A percentile compares a stretch with the other conserved stretches of the same genome.
phyloP scores from a whole-genome alignment of 2,888 invertebrate species.

The Polydrusus cervinus region DNA sequence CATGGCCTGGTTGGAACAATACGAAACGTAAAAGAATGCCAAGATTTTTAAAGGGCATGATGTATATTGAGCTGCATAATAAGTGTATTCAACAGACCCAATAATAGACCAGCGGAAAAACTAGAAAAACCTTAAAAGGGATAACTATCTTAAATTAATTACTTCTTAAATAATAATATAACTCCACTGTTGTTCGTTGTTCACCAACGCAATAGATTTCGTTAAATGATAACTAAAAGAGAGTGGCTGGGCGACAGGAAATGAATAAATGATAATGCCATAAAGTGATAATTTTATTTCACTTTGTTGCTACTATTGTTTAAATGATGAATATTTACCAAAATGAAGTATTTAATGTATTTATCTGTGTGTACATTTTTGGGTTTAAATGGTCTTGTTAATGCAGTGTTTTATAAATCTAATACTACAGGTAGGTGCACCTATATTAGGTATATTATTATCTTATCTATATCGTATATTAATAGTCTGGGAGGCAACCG shows the following conservation, averaged over 20 bases:
- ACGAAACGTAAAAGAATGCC: not conserved
- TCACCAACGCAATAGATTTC: not conserved
- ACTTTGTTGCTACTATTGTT: not conserved
- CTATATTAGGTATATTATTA: too few species aligned
- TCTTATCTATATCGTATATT: too few species aligned
- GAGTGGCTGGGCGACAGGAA: not conserved
- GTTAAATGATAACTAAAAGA: not conserved
- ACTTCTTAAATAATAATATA: too few species aligned
- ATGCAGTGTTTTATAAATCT: conserved; percentile 5
- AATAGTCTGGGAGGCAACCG: too few species aligned
- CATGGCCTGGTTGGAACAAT: not conserved
- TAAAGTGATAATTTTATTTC: conserved; percentile 17
- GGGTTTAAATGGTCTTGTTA: not conserved
- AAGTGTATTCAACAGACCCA: too few species aligned
- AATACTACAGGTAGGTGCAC: conserved; percentile 16
- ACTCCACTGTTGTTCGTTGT: not conserved
- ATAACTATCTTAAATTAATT: too few species aligned
- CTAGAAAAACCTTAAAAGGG: too few species aligned
- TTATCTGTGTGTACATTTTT: not conserved
- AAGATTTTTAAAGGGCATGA: too few species aligned
- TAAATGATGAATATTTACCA: not conserved
- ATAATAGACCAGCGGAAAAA: too few species aligned
- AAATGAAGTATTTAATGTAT: conserved; percentile 1
- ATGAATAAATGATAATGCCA: conserved; percentile 1
- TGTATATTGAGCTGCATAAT: conserved; percentile 8